A percentile compares a stretch with the other conserved stretches of the same genome.
These are phyloP conservation scores for Amorpha juglandis DNA, from an alignment of 2,888 invertebrate genomes.

Conservation along the genomic window DNA sequence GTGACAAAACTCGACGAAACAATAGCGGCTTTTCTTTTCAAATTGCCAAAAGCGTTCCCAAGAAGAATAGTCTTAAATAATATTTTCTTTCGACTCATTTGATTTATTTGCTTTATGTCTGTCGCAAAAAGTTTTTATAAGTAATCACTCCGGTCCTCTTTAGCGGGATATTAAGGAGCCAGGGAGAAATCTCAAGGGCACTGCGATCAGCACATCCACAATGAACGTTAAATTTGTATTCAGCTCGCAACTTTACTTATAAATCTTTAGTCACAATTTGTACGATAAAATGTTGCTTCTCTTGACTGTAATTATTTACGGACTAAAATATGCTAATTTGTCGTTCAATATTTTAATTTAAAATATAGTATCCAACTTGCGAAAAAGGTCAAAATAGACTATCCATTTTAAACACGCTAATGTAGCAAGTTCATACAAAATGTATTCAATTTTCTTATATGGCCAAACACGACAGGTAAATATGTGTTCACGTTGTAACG, in stretches of 20 bases:
- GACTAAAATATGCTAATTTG: neutral
- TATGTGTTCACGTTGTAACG: constrained; percentile 36
- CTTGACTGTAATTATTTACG: neutral
- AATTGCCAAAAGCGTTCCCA: constrained; percentile 11
- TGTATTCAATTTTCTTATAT: constrained; percentile 28
- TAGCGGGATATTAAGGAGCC: constrained; percentile 17
- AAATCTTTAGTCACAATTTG: constrained; percentile 3
- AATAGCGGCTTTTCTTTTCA: constrained; percentile 16
- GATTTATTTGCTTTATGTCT: constrained; percentile 23
- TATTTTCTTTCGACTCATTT: constrained; percentile 23
- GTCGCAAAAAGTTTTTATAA: constrained; percentile 25
- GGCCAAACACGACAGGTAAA: constrained; percentile 34
- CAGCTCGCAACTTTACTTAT: constrained; percentile 11
- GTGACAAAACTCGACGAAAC: neutral
- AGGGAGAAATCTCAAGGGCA: constrained; percentile 20
- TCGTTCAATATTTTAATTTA: neutral
- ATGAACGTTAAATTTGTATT: constrained; percentile 21
- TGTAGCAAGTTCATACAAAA: constrained; percentile 20
- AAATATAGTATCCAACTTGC: too few relatives aligned
- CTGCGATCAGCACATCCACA: constrained; percentile 23
- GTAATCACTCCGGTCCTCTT: constrained; percentile 23
- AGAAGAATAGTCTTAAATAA: constrained; percentile 19
- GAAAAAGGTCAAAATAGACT: neutral
- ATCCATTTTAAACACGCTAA: constrained; percentile 19
- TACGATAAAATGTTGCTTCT: constrained; percentile 8